Evolutionary conservation across 2,888 invertebrate genomes (phyloP).

Genomic region (Acronicta aceris): DNA sequence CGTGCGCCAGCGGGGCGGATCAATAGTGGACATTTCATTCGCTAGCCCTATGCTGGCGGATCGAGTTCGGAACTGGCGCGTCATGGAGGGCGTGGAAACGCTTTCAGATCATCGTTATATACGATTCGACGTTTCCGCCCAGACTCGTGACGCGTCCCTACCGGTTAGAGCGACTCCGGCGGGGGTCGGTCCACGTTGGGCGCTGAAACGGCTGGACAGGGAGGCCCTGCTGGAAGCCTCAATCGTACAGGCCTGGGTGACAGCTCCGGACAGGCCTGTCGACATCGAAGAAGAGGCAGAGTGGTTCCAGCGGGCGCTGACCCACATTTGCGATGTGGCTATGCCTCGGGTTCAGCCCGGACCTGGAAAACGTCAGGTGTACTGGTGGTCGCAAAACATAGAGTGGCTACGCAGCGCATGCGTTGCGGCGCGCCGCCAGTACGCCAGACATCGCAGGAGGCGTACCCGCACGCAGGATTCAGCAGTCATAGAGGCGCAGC

Average conservation of each 20-base stretch:
- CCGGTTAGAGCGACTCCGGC: background rate
- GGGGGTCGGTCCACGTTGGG: background rate
- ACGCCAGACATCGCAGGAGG: too few relatives aligned
- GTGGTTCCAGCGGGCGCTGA: background rate
- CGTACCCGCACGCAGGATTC: too few relatives aligned
- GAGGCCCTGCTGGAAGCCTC: background rate
- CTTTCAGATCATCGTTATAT: background rate
- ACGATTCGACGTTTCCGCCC: background rate
- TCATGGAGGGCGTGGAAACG: background rate
- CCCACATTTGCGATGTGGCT: too few relatives aligned
- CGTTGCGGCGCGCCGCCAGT: too few relatives aligned
- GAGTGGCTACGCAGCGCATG: too few relatives aligned
- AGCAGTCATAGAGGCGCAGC: too few relatives aligned
- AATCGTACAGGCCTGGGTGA: background rate
- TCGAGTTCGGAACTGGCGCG: background rate
- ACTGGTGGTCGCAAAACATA: too few relatives aligned
- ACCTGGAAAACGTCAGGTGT: too few relatives aligned
- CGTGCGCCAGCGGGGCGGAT: background rate
- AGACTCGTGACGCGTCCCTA: background rate
- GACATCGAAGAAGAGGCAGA: background rate
- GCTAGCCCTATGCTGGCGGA: background rate
- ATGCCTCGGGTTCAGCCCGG: too few relatives aligned
- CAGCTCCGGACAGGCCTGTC: background rate
- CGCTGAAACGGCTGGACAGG: background rate
- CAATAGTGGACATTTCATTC: background rate